phyloP scores from a whole-genome alignment of 2,113 vertebrate species.

The Pseudonaja textilis region DNA sequence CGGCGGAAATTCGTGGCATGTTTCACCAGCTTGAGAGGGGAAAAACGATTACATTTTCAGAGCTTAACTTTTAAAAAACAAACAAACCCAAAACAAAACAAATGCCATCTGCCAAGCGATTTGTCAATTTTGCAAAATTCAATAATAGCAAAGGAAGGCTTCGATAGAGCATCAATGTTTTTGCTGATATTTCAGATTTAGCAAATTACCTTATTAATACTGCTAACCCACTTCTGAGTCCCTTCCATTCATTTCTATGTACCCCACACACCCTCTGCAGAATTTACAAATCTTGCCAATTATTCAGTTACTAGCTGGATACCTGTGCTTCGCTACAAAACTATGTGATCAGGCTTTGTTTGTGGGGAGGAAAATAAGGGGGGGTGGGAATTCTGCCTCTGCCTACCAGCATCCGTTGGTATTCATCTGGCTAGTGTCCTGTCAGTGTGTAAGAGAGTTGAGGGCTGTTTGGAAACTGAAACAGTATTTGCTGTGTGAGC shows the following conservation, averaged over 20 bases:
- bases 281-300: not conserved
- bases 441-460: too few species aligned
- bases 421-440: too few species aligned
- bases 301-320: not conserved
- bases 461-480: too few species aligned
- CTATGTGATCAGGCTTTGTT: too few species aligned
- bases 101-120: not conserved
- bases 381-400: too few species aligned
- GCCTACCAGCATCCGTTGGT: too few species aligned
- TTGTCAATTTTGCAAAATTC: not conserved
- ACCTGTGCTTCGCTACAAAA: too few species aligned
- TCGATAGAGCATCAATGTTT: not conserved
- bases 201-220: not conserved
- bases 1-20: slow-evolving; percentile 77
- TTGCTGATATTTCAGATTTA: not conserved
- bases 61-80: not conserved
- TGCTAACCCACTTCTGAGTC: not conserved
- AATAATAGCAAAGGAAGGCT: not conserved
- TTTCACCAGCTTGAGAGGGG: slow-evolving; percentile 57
- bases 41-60: not conserved
- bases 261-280: not conserved
- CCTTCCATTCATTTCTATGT: not conserved
- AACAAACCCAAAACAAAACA: not conserved
- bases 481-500: too few species aligned
- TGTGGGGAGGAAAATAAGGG: too few species aligned